phyloP scores from a whole-genome alignment of 2,888 invertebrate genomes.

The Sialis lutaria region DNA sequence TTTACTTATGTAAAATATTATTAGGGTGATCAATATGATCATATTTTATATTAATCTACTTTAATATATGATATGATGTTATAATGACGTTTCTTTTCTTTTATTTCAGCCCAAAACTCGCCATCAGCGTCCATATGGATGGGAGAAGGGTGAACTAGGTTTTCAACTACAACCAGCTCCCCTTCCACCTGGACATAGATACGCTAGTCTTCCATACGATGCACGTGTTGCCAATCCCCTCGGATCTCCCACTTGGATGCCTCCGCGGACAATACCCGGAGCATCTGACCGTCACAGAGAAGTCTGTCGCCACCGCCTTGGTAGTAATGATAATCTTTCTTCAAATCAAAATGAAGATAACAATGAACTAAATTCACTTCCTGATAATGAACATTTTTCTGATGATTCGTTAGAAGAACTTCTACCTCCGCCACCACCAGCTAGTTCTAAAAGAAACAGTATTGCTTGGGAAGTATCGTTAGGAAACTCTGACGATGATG shows the following conservation, averaged over 20 bases:
- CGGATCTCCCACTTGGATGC: conserved; percentile 29
- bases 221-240: conserved; percentile 36
- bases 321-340: conserved; percentile 23
- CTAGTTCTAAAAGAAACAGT: conserved; percentile 53
- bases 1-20: no score
- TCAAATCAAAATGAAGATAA: conserved; percentile 18
- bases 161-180: conserved; percentile 32
- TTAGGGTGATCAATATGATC: no score
- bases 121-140: conserved; percentile 57
- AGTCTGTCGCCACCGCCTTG: conserved; percentile 37
- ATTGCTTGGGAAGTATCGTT: conserved; percentile 79
- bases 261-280: conserved; percentile 51
- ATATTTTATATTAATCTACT: no score
- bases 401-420: conserved; percentile 71
- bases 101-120: conserved; percentile 52
- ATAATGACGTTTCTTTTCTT: conserved; percentile 5
- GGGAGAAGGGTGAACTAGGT: conserved; percentile 36
- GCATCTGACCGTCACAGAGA: conserved; percentile 64
- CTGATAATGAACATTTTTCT: conserved; percentile 51
- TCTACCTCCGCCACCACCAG: conserved; percentile 40
- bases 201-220: conserved; percentile 50
- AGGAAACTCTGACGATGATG: conserved; percentile 37
- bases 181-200: conserved; percentile 41
- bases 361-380: conserved; percentile 21
- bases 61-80: conserved; percentile 2